Base-by-base conservation (phyloP, 2,113 vertebrate genomes). In the Pedetes capensis region DNA sequence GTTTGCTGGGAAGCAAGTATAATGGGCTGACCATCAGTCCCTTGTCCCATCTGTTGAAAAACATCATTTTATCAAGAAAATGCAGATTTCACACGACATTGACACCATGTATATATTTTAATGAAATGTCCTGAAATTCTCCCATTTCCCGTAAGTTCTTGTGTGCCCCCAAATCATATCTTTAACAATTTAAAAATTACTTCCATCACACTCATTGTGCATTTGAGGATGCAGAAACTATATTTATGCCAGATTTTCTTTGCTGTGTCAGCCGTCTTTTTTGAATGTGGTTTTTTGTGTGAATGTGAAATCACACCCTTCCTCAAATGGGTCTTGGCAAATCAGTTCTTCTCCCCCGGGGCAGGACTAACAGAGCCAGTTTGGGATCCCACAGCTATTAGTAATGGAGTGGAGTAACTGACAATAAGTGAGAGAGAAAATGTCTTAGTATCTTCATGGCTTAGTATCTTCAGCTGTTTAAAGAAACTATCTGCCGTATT, bases 291-390 rank as follows among this genome's bases (percentile, higher is more conserved):
- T 87, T 92, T 63, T 66, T 86, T 78, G 9, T 37, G 84, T 92
- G 63, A 85, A 59, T 74, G 37, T 93, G 86, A 94, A 93, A 63
- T 80, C 74, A 84, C 47, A 57, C 71, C 12, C 80, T 91, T 95
- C 75, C 79, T 51, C 37, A 71, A 69, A 13, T n/a, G n/a, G n/a
- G n/a, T n/a, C n/a, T 88, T 89, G 88, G 84, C 83, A 90, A 95
- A 68, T 51, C 51, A 4, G 34, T 37, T 59, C 78, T 53, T 49
- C 47, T 78, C 0, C 0, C n/a, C 63, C 71, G 87, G 86, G 78
- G 61, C 34, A 9, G 64, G 72, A 79, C 80, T 53, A 82, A 57
- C 2, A 83, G 37, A 81, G 37, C 39, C 37, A 18, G 37, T 6
- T 78, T 88, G 84, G 55, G 55, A 81, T 92, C 51, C 34, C 64